Base-by-base conservation (phyloP, 2,888 invertebrate genomes). In the Ophion costatus region DNA sequence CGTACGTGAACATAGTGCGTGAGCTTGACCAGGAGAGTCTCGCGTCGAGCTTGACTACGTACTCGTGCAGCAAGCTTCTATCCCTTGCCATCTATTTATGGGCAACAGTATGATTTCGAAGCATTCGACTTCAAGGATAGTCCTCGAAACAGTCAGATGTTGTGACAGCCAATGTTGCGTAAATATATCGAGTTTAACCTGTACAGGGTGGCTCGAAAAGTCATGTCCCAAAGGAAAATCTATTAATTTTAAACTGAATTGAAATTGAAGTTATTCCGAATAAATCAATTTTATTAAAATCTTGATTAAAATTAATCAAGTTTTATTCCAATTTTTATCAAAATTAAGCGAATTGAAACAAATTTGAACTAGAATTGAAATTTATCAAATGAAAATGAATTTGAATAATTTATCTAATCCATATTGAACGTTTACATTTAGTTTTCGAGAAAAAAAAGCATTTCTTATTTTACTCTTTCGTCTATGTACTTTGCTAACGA, bases 31-130 rank as follows among this genome's bases (percentile, higher is more conserved):
- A 75, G 64, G 6, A 61, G 67, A 80, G 45, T 51, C 45, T 66
- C 79, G 66, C 69, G 74, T 61, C 78, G 77, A 64, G 63, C 74
- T 73, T 22, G 57, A 71, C 56, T 45, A 70, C 77, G 78, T 79
- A 83, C 70, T 61, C 71, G 57, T 66, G 57, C 76, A 71, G 29
- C 71, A 77, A 77, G 33, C 77, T 59, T 80, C 61, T 73, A 59
- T 78, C 51, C 59, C 45, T 67, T 9, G 20, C 6, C 24, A 22
- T 61, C 56, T 64, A 64, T 20, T 33, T 70, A 70, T 70, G 51
- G 51, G 17, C 17, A 51, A 17, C 17, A 2, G 17, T 51, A 17
- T 51, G 51, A 51, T 17, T 51, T 51, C 17, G 51, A 51, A 51
- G 51, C 38, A 11, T 51, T 51, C 14, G 51, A 51, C 14, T 51